Evolutionary conservation across 2,113 vertebrate genomes (phyloP).

Genomic region (Clarias magur): DNA sequence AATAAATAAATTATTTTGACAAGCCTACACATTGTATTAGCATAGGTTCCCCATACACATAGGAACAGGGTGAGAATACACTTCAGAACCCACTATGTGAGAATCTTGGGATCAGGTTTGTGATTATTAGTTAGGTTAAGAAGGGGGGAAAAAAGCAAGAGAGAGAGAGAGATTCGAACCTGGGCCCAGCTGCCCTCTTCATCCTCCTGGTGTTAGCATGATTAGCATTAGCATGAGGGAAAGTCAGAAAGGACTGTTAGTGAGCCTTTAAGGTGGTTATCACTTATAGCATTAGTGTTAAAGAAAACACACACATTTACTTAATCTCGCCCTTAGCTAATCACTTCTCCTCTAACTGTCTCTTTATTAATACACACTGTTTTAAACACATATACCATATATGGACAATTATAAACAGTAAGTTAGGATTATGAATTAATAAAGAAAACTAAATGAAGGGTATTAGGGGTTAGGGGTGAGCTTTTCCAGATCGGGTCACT

Average conservation of each 20-base stretch:
- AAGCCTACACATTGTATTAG: not conserved
- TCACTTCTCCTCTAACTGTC: not conserved
- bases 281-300: slow-evolving; percentile 3
- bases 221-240: slow-evolving; percentile 84
- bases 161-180: slow-evolving; percentile 78
- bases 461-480: not conserved
- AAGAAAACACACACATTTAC: not conserved
- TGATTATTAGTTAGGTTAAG: not conserved
- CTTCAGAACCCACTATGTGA: not conserved
- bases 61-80: not conserved
- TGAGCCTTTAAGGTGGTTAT: slow-evolving; percentile 53
- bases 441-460: not conserved
- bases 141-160: not conserved
- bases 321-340: not conserved
- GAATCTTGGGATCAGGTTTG: not conserved
- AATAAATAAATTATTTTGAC: not conserved
- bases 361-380: not conserved
- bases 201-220: slow-evolving; percentile 92
- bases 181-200: slow-evolving; percentile 99
- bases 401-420: not conserved
- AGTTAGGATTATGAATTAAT: not conserved
- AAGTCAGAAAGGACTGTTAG: slow-evolving; percentile 70
- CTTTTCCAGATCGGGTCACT: slow-evolving; percentile 70
- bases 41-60: not conserved
- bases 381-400: not conserved